Base-by-base conservation (phyloP, 2,888 invertebrate genomes). In the Orthonevra nobilis region DNA sequence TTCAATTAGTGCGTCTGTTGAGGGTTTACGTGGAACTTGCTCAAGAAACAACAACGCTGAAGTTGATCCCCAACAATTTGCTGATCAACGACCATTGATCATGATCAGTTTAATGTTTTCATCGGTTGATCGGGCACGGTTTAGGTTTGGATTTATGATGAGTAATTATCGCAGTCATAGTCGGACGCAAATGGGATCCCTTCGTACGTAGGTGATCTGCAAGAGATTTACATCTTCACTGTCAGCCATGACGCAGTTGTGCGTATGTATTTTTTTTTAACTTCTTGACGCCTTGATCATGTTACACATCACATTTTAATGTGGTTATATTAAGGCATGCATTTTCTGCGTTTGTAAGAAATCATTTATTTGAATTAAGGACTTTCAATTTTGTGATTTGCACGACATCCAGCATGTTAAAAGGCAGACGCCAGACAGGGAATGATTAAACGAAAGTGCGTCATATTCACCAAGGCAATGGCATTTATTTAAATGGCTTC, bases 311-410 rank as follows among this genome's bases (percentile, higher is more conserved):
- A 44, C 40, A 20, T 36, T 44, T 42, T 63, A 63, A 64, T 64
- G 58, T 36, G 36, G 20, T 69, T 42, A 58, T 44, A 26, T 70
- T 75, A 61, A 34, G 48, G 7, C 54, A 44, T 23, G 52, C 40
- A 36, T 69, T 52, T 19, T n/a, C n/a, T n/a, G n/a, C n/a, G 20
- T 26, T 23, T 17, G 72, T 40, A 9, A 54, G 12, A 30, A 46
- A 79, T 73, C 79, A 79, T 79, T 79, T 66, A 73, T 79, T 72
- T 68, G 60, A 66, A 79, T 79, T 23, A 4, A 23, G n/a, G n/a
- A 23, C 23, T 23, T 23, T 23, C 42, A 79, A 61, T 72, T 70
- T 30, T 58, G 54, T 54, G 61, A 79, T 68, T 70, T 63, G 44
- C 70, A 70, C 64, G 30, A 26, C 14, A 15, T 54, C 54, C 5